Conservation (phyloP, 1,140 invertebrate species). For the Papilio machaon region DNA sequence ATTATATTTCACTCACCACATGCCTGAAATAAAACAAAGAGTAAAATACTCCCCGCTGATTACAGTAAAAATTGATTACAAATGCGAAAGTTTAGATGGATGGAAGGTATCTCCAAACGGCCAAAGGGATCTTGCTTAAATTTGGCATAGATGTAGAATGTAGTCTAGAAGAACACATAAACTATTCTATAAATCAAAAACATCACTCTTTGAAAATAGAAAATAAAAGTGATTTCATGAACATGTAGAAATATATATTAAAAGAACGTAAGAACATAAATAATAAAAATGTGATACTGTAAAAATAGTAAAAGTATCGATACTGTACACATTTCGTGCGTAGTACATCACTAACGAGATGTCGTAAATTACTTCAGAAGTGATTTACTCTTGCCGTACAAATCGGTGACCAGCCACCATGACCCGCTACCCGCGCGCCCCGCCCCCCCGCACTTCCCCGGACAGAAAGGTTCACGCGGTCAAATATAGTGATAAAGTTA, state of each 20-base stretch:
- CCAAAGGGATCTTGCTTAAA: too few relatives aligned
- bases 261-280: not conserved
- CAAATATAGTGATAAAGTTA: not conserved
- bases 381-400: conserved; percentile 71
- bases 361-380: conserved; percentile 76
- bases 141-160: too few relatives aligned
- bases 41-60: too few relatives aligned
- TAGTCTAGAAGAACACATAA: too few relatives aligned
- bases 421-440: conserved; percentile 53
- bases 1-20: too few relatives aligned
- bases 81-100: too few relatives aligned
- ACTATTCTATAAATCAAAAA: too few relatives aligned
- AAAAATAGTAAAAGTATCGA: conserved; percentile 45
- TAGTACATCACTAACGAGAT: conserved; percentile 51
- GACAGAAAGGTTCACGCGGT: conserved; percentile 8
- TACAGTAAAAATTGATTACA: too few relatives aligned
- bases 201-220: not conserved
- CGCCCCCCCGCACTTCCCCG: not conserved
- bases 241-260: not conserved
- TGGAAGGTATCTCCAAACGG: too few relatives aligned
- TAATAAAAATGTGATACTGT: not conserved
- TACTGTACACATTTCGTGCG: conserved; percentile 26
- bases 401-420: conserved; percentile 63
- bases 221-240: not conserved
- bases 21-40: too few relatives aligned